Base-by-base conservation (phyloP, 37 sponge, comb jelly and placozoan species). In the Ianthella basta region DNA sequence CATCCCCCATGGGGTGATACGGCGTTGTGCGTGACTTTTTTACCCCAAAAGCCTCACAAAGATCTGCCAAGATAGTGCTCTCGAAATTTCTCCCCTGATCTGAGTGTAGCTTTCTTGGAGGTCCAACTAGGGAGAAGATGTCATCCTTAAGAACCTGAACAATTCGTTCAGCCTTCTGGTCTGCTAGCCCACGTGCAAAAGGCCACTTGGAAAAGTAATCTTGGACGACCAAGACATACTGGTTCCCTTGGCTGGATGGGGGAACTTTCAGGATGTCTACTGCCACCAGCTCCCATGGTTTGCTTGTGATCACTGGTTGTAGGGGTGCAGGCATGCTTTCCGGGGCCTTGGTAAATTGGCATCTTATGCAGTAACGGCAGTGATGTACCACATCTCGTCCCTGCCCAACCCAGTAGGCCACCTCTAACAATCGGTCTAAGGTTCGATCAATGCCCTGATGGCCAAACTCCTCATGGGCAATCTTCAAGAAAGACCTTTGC, bases 191-290 rank as follows among this genome's bases (percentile, higher is more conserved):
- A 15, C 19, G 70, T 23, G 70, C 70, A n/a, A 68, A 68, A 15
- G 70, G 27, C 70, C 70, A 68, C 70, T 68, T 68, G 20, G 70
- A 68, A 68, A 68, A 68, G 70, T 68, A 68, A n/a, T 68, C 70
- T 68, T 68, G 70, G 32, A n/a, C 70, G 14, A 68, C 70, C 25
- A 68, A 27, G 25, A 68, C 14, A n/a, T 68, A 68, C 70, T 68
- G 70, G 32, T 68, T 68, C 15, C 70, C 70, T 27, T 16, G 15
- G 70, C 23, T 27, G 32, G 70, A 68, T 15, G 27, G 15, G 32
- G 70, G 70, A n/a, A 68, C 70, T n/a, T 68, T 68, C 23, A 68
- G 70, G 15, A 68, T 27, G 32, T 68, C 70, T 15, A 68, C 70
- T 23, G 70, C 70, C 27, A 68, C 70, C 20, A 68, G 25, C 19